Percentiles rank a stretch among this genome's conserved stretches.
Conservation (phyloP, 2,113 vertebrate genomes). For the Apus apus region DNA sequence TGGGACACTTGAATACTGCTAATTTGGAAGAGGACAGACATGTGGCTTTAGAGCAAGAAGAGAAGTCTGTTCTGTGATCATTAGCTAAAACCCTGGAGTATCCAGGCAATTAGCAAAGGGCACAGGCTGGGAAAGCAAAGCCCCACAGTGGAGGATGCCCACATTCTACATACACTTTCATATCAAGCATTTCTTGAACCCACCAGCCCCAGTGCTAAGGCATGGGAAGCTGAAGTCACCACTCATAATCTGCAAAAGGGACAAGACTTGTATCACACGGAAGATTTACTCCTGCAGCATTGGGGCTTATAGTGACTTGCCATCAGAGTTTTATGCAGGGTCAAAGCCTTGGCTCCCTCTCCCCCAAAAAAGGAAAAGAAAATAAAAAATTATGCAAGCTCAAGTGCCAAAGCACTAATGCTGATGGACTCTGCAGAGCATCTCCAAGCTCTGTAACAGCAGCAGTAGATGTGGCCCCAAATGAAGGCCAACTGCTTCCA, state of each 20-base stretch:
- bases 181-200: neutral
- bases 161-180: accelerated
- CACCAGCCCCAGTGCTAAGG: neutral
- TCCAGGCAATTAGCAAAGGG: accelerated
- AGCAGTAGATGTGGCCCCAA: neutral
- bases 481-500: neutral
- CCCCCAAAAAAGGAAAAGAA: neutral
- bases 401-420: neutral
- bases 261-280: neutral
- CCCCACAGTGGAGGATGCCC: neutral
- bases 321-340: neutral
- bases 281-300: neutral
- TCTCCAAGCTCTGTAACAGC: neutral
- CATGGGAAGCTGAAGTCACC: neutral
- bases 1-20: neutral
- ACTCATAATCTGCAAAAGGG: neutral
- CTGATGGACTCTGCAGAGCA: neutral
- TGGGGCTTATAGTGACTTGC: neutral
- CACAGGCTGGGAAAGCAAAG: neutral
- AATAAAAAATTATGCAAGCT: too few species aligned
- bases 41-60: neutral
- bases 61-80: neutral
- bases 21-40: neutral
- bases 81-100: neutral
- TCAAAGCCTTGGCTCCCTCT: neutral